A percentile compares a stretch with the other conserved stretches of the same genome.
phyloP scores from a whole-genome alignment of 1,140 invertebrate genomes.

The Drosophila bifasciata region DNA sequence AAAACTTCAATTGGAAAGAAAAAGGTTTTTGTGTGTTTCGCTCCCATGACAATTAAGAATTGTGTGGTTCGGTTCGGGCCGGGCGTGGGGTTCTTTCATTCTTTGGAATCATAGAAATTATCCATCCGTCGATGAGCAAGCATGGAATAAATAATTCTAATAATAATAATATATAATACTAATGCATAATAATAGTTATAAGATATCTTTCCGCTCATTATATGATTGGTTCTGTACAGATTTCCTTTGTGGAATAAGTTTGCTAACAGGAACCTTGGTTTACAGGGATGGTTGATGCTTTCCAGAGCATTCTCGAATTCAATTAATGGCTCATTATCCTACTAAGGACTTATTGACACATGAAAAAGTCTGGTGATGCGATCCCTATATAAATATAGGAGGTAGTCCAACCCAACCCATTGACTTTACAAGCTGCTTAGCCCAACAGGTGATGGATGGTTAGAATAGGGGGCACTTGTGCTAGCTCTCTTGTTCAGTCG shows the following conservation, averaged over 20 bases:
- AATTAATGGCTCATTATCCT: no score
- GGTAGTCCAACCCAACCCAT: slow-evolving; percentile 52
- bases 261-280: no score
- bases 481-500: slow-evolving; percentile 9
- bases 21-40: slow-evolving; percentile 27
- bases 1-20: slow-evolving; percentile 42
- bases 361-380: no score
- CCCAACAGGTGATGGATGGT: slow-evolving; percentile 7
- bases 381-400: slow-evolving; percentile 7
- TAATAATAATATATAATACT: no score
- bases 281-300: no score
- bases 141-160: background rate
- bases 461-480: slow-evolving; percentile 14
- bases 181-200: no score
- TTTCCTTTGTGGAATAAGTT: no score
- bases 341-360: no score
- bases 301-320: no score
- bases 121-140: background rate
- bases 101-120: slow-evolving; percentile 34
- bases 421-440: slow-evolving; percentile 74
- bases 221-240: no score
- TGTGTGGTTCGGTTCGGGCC: slow-evolving; percentile 1
- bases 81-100: slow-evolving; percentile 19
- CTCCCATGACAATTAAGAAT: slow-evolving; percentile 76
- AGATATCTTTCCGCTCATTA: no score